phyloP scores from a whole-genome alignment of 2,113 vertebrate genomes.

The Cryptotis parvus region DNA sequence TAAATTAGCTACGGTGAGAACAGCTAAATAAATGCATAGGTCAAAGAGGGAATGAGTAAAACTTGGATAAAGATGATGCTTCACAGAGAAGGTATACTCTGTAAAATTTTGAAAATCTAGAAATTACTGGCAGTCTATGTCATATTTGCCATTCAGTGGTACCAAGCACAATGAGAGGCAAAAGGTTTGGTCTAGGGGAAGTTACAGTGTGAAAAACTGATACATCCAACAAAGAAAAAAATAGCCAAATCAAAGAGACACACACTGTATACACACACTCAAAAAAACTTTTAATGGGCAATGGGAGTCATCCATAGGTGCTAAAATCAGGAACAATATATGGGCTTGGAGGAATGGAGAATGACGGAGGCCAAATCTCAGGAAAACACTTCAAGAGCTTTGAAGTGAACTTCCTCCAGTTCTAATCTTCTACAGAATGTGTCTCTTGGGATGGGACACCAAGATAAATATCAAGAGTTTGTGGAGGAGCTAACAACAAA shows the following conservation, averaged over 20 bases:
- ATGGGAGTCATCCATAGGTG: neutral
- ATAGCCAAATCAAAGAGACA: neutral
- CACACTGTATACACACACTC: no score
- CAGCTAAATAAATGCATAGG: neutral
- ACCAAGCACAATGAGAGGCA: neutral
- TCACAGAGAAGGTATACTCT: neutral
- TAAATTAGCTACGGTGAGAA: neutral
- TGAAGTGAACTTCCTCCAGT: neutral
- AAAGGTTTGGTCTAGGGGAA: neutral
- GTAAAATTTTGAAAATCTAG: constrained; percentile 17
- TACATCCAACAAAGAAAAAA: neutral
- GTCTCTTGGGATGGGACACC: neutral
- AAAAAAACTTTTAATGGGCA: neutral
- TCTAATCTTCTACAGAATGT: neutral
- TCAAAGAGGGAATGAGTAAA: neutral
- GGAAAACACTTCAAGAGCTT: neutral
- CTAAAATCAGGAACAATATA: neutral
- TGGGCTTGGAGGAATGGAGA: neutral
- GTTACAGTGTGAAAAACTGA: no score
- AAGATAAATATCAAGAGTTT: neutral
- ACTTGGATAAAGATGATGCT: neutral
- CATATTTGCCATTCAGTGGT: neutral
- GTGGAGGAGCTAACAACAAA: neutral
- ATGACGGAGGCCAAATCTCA: neutral
- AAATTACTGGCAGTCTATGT: neutral